A percentile compares a stretch with the other conserved stretches of the same genome.
These are phyloP conservation scores for Busseola fusca DNA, from an alignment of 2,888 invertebrate genomes.

Conservation along the genomic window DNA sequence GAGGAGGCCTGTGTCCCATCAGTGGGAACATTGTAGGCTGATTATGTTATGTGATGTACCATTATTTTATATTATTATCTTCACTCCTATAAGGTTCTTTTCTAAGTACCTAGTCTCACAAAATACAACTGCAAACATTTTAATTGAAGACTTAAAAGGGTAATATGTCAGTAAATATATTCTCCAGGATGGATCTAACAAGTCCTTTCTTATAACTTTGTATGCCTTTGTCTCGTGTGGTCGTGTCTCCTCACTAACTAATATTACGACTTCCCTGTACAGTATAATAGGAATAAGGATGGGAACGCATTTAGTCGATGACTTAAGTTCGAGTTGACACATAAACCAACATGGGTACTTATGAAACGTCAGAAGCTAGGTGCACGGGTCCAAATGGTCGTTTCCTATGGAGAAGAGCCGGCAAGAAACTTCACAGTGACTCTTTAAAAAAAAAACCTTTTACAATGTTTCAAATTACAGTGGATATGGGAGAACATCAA, in stretches of 20 bases:
- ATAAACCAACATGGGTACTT: too few species aligned
- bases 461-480: too few species aligned
- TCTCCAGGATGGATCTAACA: conserved; percentile 16
- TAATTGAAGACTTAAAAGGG: conserved; percentile 27
- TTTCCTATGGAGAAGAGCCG: too few species aligned
- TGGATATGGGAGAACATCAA: too few species aligned
- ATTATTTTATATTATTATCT: conserved; percentile 4
- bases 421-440: too few species aligned
- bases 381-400: too few species aligned
- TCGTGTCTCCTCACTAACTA: conserved; percentile 31
- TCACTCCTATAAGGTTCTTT: background rate
- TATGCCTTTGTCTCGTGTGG: conserved; percentile 46
- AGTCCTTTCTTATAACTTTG: conserved; percentile 38
- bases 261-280: conserved; percentile 59
- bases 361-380: too few species aligned
- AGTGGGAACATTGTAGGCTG: too few species aligned
- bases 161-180: conserved; percentile 13
- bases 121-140: conserved; percentile 12
- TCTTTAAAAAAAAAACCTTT: too few species aligned
- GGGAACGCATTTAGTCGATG: conserved; percentile 23
- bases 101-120: background rate
- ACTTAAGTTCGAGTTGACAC: conserved; percentile 11
- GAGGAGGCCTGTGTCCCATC: too few species aligned
- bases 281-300: conserved; percentile 52
- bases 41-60: too few species aligned